Evolutionary conservation across 2,113 vertebrate species (phyloP).

Genomic region (Ochotona princeps): DNA sequence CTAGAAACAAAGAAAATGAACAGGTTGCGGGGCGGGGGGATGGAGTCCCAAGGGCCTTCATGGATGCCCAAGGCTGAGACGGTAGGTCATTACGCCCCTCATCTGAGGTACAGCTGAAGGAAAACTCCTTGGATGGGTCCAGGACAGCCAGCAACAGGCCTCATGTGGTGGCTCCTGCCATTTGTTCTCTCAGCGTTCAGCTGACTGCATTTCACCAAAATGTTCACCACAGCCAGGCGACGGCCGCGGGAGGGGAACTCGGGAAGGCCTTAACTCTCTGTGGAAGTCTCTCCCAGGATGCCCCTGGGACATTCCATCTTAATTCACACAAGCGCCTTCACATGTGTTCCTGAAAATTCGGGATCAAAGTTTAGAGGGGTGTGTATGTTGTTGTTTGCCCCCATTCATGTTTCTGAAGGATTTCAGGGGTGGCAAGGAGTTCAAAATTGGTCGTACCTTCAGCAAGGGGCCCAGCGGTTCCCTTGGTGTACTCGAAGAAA

Average conservation of each 20-base stretch:
- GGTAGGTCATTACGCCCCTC: not conserved
- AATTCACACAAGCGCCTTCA: not conserved
- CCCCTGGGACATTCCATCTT: not conserved
- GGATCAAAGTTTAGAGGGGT: not conserved
- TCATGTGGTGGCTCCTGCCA: not conserved
- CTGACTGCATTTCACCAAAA: not conserved
- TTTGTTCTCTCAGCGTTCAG: not conserved
- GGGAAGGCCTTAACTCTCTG: not conserved
- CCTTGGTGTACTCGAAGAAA: not conserved
- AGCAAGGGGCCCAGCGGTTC: not conserved
- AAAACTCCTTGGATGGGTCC: not conserved
- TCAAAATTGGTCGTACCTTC: not conserved
- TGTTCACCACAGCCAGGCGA: too few relatives aligned
- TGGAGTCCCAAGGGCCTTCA: not conserved
- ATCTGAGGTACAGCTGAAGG: not conserved
- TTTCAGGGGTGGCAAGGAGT: not conserved
- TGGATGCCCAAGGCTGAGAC: not conserved
- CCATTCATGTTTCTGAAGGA: not conserved
- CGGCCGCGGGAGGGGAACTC: accelerated
- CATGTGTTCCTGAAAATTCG: not conserved
- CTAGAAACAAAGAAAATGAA: not conserved
- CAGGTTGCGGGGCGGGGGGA: not conserved
- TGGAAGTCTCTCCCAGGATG: accelerated
- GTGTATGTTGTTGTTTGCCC: not conserved
- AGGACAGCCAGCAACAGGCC: not conserved